Percentiles rank a stretch among this genome's conserved stretches.
Evolutionary conservation across 2,797 vertebrate genomes (phyloP).

Genomic region (Acropternis orthonyx): DNA sequence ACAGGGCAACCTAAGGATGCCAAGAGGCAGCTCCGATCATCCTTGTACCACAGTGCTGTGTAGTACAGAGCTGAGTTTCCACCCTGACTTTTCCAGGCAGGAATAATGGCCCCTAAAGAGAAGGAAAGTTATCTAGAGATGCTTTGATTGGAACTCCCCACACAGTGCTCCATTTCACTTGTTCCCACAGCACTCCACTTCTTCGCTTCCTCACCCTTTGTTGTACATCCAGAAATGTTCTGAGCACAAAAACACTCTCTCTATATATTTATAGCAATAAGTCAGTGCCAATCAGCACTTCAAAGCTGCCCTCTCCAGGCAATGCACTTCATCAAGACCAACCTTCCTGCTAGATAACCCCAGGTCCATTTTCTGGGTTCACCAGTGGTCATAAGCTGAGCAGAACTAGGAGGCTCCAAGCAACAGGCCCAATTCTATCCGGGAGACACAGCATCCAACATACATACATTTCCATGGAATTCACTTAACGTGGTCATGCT

Average conservation of each 20-base stretch:
- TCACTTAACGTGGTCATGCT: neutral
- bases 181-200: neutral
- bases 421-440: neutral
- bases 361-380: neutral
- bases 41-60: neutral
- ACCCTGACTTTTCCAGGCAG: neutral
- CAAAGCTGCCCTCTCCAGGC: slow-evolving; percentile 41
- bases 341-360: too few species aligned
- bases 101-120: neutral
- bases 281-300: slow-evolving; percentile 1
- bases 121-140: neutral
- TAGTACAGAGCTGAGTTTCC: neutral
- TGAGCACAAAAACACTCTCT: neutral
- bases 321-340: slow-evolving; percentile 20
- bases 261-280: slow-evolving; percentile 4
- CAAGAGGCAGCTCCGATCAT: neutral
- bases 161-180: neutral
- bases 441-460: neutral
- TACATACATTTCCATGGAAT: neutral
- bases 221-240: slow-evolving; percentile 4
- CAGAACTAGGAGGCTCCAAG: neutral
- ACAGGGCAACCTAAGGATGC: neutral
- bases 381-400: neutral
- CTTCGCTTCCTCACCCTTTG: slow-evolving; percentile 34
- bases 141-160: neutral